Base-by-base conservation (phyloP, 2,888 invertebrate species). In the Hoplodrina ambigua region DNA sequence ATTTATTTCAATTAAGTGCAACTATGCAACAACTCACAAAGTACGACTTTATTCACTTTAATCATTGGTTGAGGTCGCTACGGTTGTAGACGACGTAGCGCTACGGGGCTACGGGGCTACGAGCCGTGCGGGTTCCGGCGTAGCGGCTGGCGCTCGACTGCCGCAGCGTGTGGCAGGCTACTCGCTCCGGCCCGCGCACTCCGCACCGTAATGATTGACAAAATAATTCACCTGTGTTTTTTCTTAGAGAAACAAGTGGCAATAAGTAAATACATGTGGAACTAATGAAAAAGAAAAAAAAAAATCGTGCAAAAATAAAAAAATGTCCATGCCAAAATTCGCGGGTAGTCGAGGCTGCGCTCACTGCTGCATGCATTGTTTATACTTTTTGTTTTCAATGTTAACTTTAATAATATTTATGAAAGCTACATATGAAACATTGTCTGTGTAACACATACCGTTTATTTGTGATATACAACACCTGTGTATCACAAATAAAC, bases 171-270 rank as follows among this genome's bases (percentile, higher is more conserved):
- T 81, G 72, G 81, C 79, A 77, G 76, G 69, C 73, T 71, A 76
- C 77, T 78, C 75, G 83, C 84, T 81, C 80, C 80, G 73, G 83
- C 77, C 87, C 84, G 88, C 88, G 87, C 88, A 86, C 87, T 87
- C 87, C 88, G 85, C 87, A 86, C 87, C 86, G 85, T 93, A 93
- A 94, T 94, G 93, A 94, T 94, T 94, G 91, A 94, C 91, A 93
- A 91, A 93, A 92, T 92, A 93, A 90, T 92, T 92, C 88, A 94
- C 93, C 92, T 93, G 91, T 91, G 88, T 92, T 92, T 94, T 91
- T 89, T 91, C 92, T 86, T 13, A 46, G 67, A 82, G 78, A 81
- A 57, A 64, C 17, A 54, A 69, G 75, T 86, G 84, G 78, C 73
- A 79, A 30, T 30, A 61, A 56, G 25, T 61, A 80, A 73, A 0